Percentiles rank a stretch among this genome's conserved stretches.
These are phyloP conservation scores for Uropetala carovei DNA, from an alignment of 2,888 invertebrate species.

Conservation along the genomic window DNA sequence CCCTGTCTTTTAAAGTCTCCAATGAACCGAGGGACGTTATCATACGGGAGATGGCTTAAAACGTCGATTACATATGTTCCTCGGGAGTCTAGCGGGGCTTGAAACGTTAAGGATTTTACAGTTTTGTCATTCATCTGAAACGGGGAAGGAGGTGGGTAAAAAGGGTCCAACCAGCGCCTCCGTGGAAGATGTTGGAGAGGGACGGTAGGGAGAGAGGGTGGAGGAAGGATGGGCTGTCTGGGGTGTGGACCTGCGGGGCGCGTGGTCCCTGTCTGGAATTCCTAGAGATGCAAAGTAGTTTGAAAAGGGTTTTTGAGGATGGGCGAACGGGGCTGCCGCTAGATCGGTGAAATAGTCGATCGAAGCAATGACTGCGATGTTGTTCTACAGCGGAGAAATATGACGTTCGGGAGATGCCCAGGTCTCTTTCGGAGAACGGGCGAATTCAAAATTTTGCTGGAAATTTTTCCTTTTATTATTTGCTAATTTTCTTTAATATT, in stretches of 20 bases:
- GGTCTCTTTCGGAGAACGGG: too few relatives aligned
- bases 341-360: too few relatives aligned
- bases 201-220: background rate
- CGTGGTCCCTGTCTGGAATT: background rate
- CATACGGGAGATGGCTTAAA: background rate
- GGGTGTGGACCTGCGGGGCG: background rate
- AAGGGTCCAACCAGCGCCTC: background rate
- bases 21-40: constrained; percentile 12
- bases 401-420: too few relatives aligned
- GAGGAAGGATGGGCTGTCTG: background rate
- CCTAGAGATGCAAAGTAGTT: background rate
- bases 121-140: background rate
- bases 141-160: background rate
- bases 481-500: too few relatives aligned
- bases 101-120: constrained; percentile 18
- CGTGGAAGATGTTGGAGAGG: background rate
- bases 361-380: too few relatives aligned
- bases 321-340: too few relatives aligned
- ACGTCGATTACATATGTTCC: background rate
- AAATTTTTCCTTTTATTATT: too few relatives aligned
- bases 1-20: background rate
- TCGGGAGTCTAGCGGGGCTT: background rate
- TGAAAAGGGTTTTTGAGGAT: too few relatives aligned
- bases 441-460: too few relatives aligned
- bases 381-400: too few relatives aligned